These are phyloP conservation scores for Monopis laevigella DNA, from an alignment of 2,888 invertebrate species.

Conservation along the genomic window DNA sequence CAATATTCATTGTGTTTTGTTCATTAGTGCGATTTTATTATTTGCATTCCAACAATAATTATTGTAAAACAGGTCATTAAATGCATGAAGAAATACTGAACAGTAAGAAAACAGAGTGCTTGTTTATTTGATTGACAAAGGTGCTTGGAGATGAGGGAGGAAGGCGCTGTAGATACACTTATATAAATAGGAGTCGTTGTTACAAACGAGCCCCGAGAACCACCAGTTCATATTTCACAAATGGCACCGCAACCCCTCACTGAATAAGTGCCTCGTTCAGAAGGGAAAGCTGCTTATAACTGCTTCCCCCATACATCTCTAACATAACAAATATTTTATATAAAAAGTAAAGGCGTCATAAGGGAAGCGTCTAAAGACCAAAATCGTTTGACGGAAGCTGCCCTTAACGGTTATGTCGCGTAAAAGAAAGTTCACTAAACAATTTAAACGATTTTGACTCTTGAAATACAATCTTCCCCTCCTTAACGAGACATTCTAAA, in stretches of 20 bases:
- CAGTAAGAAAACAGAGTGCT: no score
- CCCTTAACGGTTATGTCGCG: slow-evolving; percentile 22
- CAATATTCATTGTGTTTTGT: slow-evolving; percentile 40
- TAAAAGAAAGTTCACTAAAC: slow-evolving; percentile 25
- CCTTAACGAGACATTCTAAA: slow-evolving; percentile 61
- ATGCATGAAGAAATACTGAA: no score
- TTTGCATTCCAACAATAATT: not conserved
- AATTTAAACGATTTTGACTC: slow-evolving; percentile 43
- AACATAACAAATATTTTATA: slow-evolving; percentile 45
- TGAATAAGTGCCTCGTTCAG: slow-evolving; percentile 25
- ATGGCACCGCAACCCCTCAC: slow-evolving; percentile 22
- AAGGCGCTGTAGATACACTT: no score
- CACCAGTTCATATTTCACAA: slow-evolving; percentile 23
- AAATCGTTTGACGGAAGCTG: slow-evolving; percentile 23
- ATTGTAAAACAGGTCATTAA: no score
- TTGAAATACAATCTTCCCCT: slow-evolving; percentile 50
- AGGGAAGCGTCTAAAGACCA: slow-evolving; percentile 22
- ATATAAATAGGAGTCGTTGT: not conserved
- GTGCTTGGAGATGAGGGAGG: no score
- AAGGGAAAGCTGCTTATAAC: slow-evolving; percentile 30
- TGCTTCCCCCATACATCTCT: slow-evolving; percentile 37
- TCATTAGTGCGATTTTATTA: slow-evolving; percentile 32
- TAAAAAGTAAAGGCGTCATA: slow-evolving; percentile 28
- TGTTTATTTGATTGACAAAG: no score
- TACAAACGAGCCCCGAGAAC: slow-evolving; percentile 11